A percentile compares a stretch with the other conserved stretches of the same genome.
These are phyloP conservation scores for Synanthedon vespiformis DNA, from an alignment of 2,888 invertebrate genomes.

Conservation along the genomic window DNA sequence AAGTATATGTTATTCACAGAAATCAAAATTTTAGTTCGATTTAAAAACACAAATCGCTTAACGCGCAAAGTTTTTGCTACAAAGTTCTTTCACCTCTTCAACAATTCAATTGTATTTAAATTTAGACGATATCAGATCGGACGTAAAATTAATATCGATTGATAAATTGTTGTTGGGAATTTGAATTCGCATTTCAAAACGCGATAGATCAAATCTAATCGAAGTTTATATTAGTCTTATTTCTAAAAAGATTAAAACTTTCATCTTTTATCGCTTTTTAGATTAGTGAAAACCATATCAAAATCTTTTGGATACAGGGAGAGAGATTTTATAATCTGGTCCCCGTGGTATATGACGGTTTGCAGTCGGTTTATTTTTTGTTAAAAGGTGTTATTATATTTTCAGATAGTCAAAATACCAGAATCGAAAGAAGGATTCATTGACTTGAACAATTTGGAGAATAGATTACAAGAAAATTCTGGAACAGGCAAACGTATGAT, in stretches of 20 bases:
- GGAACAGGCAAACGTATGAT: constrained; percentile 76
- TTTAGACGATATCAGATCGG: neutral
- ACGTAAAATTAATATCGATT: neutral
- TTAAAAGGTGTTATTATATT: no score
- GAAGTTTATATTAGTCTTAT: neutral
- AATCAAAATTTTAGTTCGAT: neutral
- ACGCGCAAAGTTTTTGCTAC: neutral
- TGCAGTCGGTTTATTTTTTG: no score
- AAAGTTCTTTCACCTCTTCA: neutral
- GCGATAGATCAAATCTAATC: no score
- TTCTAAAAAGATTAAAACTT: neutral
- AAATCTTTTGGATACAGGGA: neutral
- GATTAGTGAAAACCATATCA: neutral
- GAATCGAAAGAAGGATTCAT: constrained; percentile 85
- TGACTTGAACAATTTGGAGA: constrained; percentile 81
- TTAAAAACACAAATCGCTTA: neutral
- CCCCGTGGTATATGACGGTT: no score
- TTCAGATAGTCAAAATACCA: constrained; percentile 80
- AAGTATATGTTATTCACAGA: no score
- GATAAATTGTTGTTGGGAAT: no score
- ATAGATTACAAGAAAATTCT: constrained; percentile 74
- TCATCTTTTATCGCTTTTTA: neutral
- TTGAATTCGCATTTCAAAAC: no score
- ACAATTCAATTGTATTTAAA: constrained; percentile 1
- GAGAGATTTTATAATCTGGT: no score